Evolutionary conservation across 2,888 invertebrate species (phyloP).

Genomic region (Unio pictorum): DNA sequence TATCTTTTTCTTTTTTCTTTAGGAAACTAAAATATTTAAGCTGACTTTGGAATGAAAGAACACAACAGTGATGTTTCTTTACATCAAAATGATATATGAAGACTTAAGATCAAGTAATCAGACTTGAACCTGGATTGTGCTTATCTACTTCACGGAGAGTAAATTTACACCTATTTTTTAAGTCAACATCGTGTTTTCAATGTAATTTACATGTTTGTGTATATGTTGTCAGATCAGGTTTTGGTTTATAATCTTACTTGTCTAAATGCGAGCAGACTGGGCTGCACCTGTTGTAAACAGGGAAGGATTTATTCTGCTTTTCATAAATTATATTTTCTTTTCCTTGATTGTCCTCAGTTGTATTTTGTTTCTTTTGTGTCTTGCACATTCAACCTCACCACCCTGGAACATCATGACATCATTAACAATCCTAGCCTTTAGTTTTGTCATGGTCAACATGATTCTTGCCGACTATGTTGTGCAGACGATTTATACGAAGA

Average conservation of each 20-base stretch:
- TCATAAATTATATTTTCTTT: conserved; percentile 67
- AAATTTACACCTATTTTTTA: too few species aligned
- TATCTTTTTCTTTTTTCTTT: too few species aligned
- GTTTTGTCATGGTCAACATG: conserved; percentile 63
- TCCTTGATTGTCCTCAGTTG: conserved; percentile 56
- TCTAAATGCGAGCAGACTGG: conserved; percentile 60
- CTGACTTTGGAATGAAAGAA: too few species aligned
- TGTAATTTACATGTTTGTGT: too few species aligned
- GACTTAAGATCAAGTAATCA: too few species aligned
- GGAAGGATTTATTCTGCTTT: conserved; percentile 62
- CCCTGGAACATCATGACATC: conserved; percentile 49
- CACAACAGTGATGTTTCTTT: too few species aligned
- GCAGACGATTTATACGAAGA: conserved; percentile 59
- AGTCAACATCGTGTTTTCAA: too few species aligned
- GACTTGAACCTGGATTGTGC: too few species aligned
- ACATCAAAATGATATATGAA: too few species aligned
- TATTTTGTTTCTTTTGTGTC: conserved; percentile 50
- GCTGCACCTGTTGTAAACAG: conserved; percentile 56
- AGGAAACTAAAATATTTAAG: too few species aligned
- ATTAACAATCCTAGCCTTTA: conserved; percentile 57
- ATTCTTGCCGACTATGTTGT: conserved; percentile 65
- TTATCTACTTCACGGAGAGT: too few species aligned
- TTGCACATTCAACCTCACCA: conserved; percentile 49
- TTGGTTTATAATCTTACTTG: not conserved
- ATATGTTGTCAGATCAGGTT: too few species aligned